Conservation (phyloP, 2,888 invertebrate species). For the Steinernema scapterisci region DNA sequence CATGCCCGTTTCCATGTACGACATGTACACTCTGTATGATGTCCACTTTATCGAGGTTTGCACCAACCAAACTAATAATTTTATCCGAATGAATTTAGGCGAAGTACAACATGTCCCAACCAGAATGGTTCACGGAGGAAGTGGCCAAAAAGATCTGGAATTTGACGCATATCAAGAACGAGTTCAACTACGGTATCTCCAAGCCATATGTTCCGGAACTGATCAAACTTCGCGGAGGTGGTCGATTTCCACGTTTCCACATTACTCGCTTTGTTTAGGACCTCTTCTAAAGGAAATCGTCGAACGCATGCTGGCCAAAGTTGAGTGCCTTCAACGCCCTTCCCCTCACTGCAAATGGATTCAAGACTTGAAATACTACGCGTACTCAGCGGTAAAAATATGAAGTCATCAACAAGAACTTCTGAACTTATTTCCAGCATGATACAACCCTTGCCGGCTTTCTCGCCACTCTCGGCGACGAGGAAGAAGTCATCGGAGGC, state of each 20-base stretch:
- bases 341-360: slow-evolving; percentile 41
- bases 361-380: slow-evolving; percentile 57
- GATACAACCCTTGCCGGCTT: slow-evolving; percentile 63
- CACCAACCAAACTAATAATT: background rate
- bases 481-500: slow-evolving; percentile 55
- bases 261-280: slow-evolving; percentile 34
- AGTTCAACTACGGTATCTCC: slow-evolving; percentile 54
- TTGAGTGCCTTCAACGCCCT: slow-evolving; percentile 30
- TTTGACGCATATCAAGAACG: slow-evolving; percentile 53
- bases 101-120: slow-evolving; percentile 56
- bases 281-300: slow-evolving; percentile 45
- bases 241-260: too few relatives aligned
- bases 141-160: slow-evolving; percentile 45
- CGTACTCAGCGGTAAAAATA: slow-evolving; percentile 59
- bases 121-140: slow-evolving; percentile 52
- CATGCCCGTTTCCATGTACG: slow-evolving; percentile 47
- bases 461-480: slow-evolving; percentile 62
- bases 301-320: slow-evolving; percentile 42
- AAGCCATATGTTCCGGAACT: slow-evolving; percentile 55
- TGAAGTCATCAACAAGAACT: background rate
- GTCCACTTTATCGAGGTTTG: slow-evolving; percentile 58
- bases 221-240: slow-evolving; percentile 48
- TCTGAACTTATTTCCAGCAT: slow-evolving; percentile 50
- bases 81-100: slow-evolving; percentile 45
- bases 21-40: slow-evolving; percentile 55